Evolutionary conservation across 2,113 vertebrate genomes (phyloP), one percentile per base, ranked within the genome.

Genomic region (Phyllostomus discolor): DNA sequence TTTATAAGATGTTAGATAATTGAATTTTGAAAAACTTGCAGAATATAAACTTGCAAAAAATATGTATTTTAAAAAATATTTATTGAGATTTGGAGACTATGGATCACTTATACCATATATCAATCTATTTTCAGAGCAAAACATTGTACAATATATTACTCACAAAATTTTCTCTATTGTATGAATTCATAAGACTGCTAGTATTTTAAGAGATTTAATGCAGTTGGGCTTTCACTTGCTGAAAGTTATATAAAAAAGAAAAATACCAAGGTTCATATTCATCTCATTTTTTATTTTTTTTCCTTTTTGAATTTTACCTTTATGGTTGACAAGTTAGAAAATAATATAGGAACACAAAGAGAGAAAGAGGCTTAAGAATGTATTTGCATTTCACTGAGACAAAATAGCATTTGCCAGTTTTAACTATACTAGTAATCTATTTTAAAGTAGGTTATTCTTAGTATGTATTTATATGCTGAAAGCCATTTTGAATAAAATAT

Each of bases 1-100:
- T 17, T 95, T 95, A 15, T 33, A 96, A 84, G 3, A 35, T 15
- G 50, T 93, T 73, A 83, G 57, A 84, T 46, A 62, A 66, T 20
- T 97, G 89, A 96, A 98, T 80, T 95, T 96, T 98, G 81, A 93
- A 96, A 78, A 59, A 76, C n/a, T 88, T 76, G 1, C 6, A 67
- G 66, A 96, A 78, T 33, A 50, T 43, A 54, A 57, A 50, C 57
- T 93, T 89, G 50, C 2, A 73, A 90, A 90, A 90, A 86, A 57
- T 0, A 0, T 46, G 0, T 26, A 76, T 75, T 67, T 67, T 48
- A 82, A 31, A 22, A 85, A 19, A 0, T 50, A 75, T 50, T 93
- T 75, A 17, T 72, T 75, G 35, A 69, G 16, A 41, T 80, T 90
- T 85, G 4, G 5, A 43, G 8, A 59, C 7, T 57, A 7, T 75